Evolutionary conservation across 1,140 invertebrate species (phyloP).

Genomic region (Calycopis cecrops): DNA sequence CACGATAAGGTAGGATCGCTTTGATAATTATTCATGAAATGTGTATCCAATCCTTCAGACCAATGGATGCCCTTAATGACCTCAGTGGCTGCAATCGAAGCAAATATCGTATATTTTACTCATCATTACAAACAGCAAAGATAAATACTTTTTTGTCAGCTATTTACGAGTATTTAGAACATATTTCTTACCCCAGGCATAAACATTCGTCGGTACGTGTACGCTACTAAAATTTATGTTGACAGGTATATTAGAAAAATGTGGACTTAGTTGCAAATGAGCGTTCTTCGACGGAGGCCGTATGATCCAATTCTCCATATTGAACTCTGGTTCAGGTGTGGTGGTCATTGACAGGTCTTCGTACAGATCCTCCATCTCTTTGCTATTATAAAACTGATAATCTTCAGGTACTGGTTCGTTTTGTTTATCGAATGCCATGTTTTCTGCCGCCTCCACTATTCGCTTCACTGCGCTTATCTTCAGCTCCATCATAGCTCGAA

Average conservation of each 20-base stretch:
- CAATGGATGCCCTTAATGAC: conserved; percentile 83
- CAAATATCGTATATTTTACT: conserved; percentile 6
- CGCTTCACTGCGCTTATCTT: conserved; percentile 90
- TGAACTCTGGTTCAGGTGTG: conserved; percentile 68
- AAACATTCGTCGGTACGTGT: conserved; percentile 97
- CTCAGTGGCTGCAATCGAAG: conserved; percentile 75
- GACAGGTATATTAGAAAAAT: conserved; percentile 88
- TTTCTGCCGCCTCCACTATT: conserved; percentile 88
- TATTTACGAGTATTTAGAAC: conserved; percentile 14
- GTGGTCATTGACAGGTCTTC: conserved; percentile 57
- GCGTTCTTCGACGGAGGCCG: conserved; percentile 72
- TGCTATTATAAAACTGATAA: conserved; percentile 84
- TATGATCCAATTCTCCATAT: conserved; percentile 72
- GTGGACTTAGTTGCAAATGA: conserved; percentile 79
- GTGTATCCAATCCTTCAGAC: conserved; percentile 91
- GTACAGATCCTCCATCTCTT: conserved; percentile 78
- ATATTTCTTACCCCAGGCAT: conserved; percentile 85
- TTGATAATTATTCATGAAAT: conserved; percentile 92
- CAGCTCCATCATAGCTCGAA: conserved; percentile 88
- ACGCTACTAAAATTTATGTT: conserved; percentile 92
- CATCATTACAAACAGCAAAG: not conserved
- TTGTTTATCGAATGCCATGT: conserved; percentile 78
- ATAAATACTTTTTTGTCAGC: not conserved
- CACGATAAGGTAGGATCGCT: conserved; percentile 92
- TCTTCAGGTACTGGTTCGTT: conserved; percentile 77